These are phyloP conservation scores for Cheirogaleus major DNA, from an alignment of 2,797 vertebrate genomes.

Conservation along the genomic window DNA sequence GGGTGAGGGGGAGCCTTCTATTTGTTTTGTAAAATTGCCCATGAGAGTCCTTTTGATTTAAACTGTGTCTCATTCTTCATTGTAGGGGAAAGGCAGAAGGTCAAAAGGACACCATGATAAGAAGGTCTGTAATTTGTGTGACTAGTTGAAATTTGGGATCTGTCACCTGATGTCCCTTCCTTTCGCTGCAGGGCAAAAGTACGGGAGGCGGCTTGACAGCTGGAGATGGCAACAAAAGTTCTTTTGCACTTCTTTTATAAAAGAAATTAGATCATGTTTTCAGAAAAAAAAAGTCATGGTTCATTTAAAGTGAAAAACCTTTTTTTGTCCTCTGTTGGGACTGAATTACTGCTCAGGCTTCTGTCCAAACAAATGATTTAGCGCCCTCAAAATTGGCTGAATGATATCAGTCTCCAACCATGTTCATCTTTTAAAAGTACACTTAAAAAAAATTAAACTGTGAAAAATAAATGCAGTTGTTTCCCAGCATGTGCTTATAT, in stretches of 20 bases:
- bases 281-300: neutral
- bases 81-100: constrained; percentile 64
- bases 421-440: constrained; percentile 26
- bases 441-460: constrained; percentile 5
- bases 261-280: constrained; percentile 49
- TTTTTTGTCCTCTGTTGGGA: neutral
- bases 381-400: constrained; percentile 4
- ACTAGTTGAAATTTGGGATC: constrained; percentile 72
- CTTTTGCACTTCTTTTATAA: constrained; percentile 28
- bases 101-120: constrained; percentile 48
- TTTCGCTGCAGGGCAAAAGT: constrained; percentile 70
- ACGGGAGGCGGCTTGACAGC: constrained; percentile 44
- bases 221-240: constrained; percentile 50
- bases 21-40: constrained; percentile 72
- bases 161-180: constrained; percentile 74
- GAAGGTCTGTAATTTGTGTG: constrained; percentile 79
- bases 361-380: neutral
- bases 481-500: neutral
- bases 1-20: neutral
- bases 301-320: constrained; percentile 35
- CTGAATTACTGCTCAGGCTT: constrained; percentile 28
- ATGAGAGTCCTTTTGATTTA: constrained; percentile 71
- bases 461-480: neutral
- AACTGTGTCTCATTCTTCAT: constrained; percentile 68
- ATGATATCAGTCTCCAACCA: neutral